Percentiles rank a stretch among this genome's conserved stretches.
Conservation (phyloP, 1,140 invertebrate genomes). For the Drosophila serrata region DNA sequence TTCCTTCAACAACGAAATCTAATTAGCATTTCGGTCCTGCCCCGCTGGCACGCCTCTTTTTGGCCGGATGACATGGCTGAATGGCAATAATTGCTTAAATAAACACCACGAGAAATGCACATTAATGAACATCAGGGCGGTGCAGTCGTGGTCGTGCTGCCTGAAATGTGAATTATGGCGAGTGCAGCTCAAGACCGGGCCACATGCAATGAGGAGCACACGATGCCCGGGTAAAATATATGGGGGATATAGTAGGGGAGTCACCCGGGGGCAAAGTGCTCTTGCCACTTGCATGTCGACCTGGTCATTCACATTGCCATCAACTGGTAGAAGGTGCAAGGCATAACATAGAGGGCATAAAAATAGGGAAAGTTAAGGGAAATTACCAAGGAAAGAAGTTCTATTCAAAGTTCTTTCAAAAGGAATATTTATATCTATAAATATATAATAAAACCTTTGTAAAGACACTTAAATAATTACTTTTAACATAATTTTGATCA, state of each 20-base stretch:
- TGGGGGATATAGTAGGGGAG: background rate
- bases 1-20: constrained; percentile 49
- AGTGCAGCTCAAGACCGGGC: constrained; percentile 30
- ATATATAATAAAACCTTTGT: no score
- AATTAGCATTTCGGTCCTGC: constrained; percentile 58
- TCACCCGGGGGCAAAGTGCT: constrained; percentile 18
- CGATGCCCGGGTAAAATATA: background rate
- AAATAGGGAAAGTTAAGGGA: background rate
- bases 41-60: constrained; percentile 11
- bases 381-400: no score
- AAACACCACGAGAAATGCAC: constrained; percentile 69
- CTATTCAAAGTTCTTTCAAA: no score
- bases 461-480: background rate
- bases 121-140: constrained; percentile 71
- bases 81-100: constrained; percentile 74
- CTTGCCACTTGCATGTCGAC: constrained; percentile 34
- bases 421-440: no score
- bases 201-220: constrained; percentile 73
- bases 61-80: constrained; percentile 35
- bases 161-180: constrained; percentile 50
- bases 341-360: background rate
- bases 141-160: background rate
- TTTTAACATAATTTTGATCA: background rate
- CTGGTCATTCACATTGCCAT: constrained; percentile 44
- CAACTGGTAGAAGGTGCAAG: constrained; percentile 26